Percentiles rank a stretch among this genome's conserved stretches.
phyloP scores from a whole-genome alignment of 2,888 invertebrate genomes.

The Periphyllus acericola region DNA sequence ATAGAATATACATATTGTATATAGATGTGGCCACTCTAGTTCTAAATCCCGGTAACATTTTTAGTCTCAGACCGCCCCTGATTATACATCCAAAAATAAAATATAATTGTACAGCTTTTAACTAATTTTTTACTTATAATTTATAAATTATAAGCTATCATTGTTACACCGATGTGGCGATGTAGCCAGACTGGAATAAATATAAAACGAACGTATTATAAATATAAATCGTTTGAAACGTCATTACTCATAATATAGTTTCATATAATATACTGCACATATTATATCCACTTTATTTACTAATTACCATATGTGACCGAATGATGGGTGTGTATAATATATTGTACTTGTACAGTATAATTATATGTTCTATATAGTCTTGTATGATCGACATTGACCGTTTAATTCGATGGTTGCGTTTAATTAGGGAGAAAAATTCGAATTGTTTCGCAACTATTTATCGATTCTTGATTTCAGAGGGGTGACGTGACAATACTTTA shows the following conservation, averaged over 20 bases:
- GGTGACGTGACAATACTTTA: background rate
- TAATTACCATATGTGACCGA: background rate
- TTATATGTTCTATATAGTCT: background rate
- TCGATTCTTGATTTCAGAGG: constrained; percentile 1
- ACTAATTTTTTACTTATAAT: background rate
- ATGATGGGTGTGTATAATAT: background rate
- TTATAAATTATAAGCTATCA: background rate
- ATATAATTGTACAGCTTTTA: too few species aligned
- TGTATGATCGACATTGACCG: background rate
- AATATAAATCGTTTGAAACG: background rate
- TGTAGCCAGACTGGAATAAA: background rate
- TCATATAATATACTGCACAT: background rate
- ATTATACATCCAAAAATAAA: too few species aligned
- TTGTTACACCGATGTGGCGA: background rate
- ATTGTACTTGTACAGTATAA: background rate
- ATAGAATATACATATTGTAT: too few species aligned
- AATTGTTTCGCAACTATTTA: constrained; percentile 50
- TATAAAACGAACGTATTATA: background rate
- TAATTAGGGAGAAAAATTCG: constrained; percentile 15
- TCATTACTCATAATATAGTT: background rate
- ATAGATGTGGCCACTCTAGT: too few species aligned
- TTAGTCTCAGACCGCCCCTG: too few species aligned
- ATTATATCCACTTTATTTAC: background rate
- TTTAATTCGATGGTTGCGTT: constrained; percentile 1
- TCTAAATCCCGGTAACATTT: too few species aligned